Base-by-base conservation (phyloP, 2,888 invertebrate genomes). In the Drosophila cognata region DNA sequence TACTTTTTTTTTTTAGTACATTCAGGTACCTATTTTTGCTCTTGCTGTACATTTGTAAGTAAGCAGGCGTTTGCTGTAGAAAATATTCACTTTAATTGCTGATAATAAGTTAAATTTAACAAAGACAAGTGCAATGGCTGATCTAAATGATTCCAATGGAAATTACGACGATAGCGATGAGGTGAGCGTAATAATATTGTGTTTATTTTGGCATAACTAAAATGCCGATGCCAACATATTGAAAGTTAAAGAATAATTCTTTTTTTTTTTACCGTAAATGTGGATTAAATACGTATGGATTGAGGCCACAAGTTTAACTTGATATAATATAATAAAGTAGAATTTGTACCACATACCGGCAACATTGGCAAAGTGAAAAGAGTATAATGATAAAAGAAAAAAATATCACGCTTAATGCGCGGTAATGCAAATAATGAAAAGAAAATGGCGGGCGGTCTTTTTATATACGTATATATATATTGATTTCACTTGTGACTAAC, bases 81-180 rank as follows among this genome's bases (percentile, higher is more conserved):
- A 62, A 78, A 65, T 31, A 55, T 41, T 41, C 10, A 43, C 60
- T 70, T 61, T 52, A 48, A 31, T 51, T 62, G 29, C 35, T 25
- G 50, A 36, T 57, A 18, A 36, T 29, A 41, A 29, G 4, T 41
- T 29, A 1, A 48, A 52, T 33, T 60, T 48, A 60, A 52, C 46
- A 61, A 56, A 66, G 55, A 59, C 25, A 41, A 58, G 46, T 46
- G 67, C 62, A 68, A 91, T 91, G 91, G 79, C 88, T 6, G 88
- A 84, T 67, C 57, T 82, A 10, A 91, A 88, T 38, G 89, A 91
- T 71, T 90, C 90, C 6, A 90, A 91, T 68, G 91, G 90, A 67
- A 89, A 91, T 75, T 91, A 91, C 75, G 79, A 88, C 28, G 88
- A 88, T 60, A 88, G 87, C 56, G 91, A 91, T 29, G 91, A 91